Base-by-base conservation (phyloP, 2,888 invertebrate genomes). In the Atethmia centrago region DNA sequence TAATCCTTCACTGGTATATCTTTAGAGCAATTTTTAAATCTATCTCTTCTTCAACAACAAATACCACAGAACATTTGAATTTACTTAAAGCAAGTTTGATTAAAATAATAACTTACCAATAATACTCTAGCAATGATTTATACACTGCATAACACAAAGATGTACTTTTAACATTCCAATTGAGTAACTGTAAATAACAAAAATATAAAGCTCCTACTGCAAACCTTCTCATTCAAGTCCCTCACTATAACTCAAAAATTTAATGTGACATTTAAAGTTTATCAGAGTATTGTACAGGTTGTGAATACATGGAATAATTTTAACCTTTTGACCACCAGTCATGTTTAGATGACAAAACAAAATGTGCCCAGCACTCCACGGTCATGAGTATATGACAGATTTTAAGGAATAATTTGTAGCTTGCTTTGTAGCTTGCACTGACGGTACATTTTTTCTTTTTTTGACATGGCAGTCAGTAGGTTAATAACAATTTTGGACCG, bases 121-220 rank as follows among this genome's bases (percentile, higher is more conserved):
- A 92, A 91, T 92, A 92, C 90, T 91, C 90, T 89, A 90, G 87
- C 82, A 88, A 88, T 87, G 87, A 88, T 89, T 85, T 88, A 85
- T 83, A 85, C 88, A 89, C 86, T 88, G 85, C 82, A 81, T 80
- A 67, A 61, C 65, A 78, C 77, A 68, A 74, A 77, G 66, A 82
- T 79, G 63, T 83, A 84, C 77, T 82, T 75, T 79, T 76, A 85
- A 82, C 70, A 85, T 71, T 77, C 62, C 63, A 74, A 64, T 58
- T 58, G 58, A 71, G 66, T 47, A 21, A 59, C 49, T 31, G 16
- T 47, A n/a, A 67, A 47, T 28, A 25, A 58, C 71, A 51, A 47
- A n/a, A 31, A 40, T 49, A n/a, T 36, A 25, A 49, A 36, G 28
- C 7, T 72, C 49, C 64, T 25, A n/a, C n/a, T 55, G 47, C 19